These are phyloP conservation scores for Torymus auratus DNA, from an alignment of 2,888 invertebrate species.

Conservation along the genomic window DNA sequence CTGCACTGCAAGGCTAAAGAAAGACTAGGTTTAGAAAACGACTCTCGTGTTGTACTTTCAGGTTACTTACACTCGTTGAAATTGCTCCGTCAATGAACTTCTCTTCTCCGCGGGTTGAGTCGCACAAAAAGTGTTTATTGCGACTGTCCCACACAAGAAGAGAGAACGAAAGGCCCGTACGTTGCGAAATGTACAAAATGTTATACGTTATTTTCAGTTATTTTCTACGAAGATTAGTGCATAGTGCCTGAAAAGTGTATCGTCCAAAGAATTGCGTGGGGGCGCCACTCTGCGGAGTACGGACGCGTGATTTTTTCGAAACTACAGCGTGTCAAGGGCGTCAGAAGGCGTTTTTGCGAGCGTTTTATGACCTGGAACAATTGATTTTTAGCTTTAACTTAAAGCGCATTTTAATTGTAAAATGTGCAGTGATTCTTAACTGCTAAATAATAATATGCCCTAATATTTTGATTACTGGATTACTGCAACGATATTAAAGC, in stretches of 20 bases:
- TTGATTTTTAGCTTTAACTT: slow-evolving; percentile 4
- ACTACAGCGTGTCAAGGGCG: slow-evolving; percentile 30
- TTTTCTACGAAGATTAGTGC: slow-evolving; percentile 10
- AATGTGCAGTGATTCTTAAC: neutral
- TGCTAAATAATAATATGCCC: no score
- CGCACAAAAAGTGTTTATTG: no score
- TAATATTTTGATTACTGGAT: no score
- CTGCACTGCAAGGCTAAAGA: no score
- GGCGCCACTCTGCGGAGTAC: slow-evolving; percentile 49
- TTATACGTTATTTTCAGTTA: slow-evolving; percentile 30
- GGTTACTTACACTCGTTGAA: no score
- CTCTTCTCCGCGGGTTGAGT: no score
- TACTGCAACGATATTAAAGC: no score
- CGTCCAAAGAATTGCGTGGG: slow-evolving; percentile 10
- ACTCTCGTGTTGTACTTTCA: no score
- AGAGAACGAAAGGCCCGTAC: neutral
- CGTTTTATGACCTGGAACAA: neutral
- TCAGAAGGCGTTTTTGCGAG: neutral
- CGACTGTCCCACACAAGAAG: neutral
- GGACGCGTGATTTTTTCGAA: slow-evolving; percentile 35
- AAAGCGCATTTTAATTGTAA: neutral
- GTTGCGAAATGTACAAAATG: neutral
- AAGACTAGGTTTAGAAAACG: no score
- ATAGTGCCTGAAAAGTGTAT: slow-evolving; percentile 6
- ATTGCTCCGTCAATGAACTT: no score